Base-by-base conservation (phyloP, 2,888 invertebrate genomes). In the Elgonia sp. region DNA sequence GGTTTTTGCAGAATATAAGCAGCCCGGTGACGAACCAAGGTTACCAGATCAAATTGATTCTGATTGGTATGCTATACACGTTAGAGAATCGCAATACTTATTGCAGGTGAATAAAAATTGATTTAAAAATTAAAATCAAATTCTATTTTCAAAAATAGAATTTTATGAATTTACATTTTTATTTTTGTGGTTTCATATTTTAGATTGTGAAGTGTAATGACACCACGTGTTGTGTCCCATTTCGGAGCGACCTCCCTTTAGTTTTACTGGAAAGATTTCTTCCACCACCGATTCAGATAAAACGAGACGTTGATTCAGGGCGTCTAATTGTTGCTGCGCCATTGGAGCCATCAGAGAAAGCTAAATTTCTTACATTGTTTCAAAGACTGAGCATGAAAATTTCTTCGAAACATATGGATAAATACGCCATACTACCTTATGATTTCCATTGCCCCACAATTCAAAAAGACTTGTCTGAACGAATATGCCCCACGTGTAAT, bases 31-130 rank as follows among this genome's bases (percentile, higher is more conserved):
- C 42, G 21, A 50, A 70, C 4, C 21, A 62, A 20, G 70, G 50
- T 63, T 88, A 87, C 84, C 87, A 82, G 86, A 86, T 39, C 81
- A 72, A 63, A 77, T 79, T 62, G 80, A 83, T 86, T 87, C 85
- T 84, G 62, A 55, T 63, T 91, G 91, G 90, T 90, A 91, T 81
- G 88, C 60, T 12, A 87, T 87, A 86, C 91, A 92, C 81, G 91
- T 91, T 21, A 73, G 89, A 88, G 90, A 91, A 84, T 89, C 89
- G 65, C 91, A 91, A 81, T 91, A 91, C 88, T 90, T 91, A 65
- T 89, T 91, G 57, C 90, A 91, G 87, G 89, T 90, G 89, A 82
- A 81, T 81, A 84, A 84, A 83, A 60, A 60, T 60, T 60, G 29
- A 60, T 60, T 60, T 29, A 60, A 21, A 14, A 5, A 60, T 60